These are phyloP conservation scores for Paramuricea clavata DNA, from an alignment of 92 coral and sea anemone species.

Conservation along the genomic window DNA sequence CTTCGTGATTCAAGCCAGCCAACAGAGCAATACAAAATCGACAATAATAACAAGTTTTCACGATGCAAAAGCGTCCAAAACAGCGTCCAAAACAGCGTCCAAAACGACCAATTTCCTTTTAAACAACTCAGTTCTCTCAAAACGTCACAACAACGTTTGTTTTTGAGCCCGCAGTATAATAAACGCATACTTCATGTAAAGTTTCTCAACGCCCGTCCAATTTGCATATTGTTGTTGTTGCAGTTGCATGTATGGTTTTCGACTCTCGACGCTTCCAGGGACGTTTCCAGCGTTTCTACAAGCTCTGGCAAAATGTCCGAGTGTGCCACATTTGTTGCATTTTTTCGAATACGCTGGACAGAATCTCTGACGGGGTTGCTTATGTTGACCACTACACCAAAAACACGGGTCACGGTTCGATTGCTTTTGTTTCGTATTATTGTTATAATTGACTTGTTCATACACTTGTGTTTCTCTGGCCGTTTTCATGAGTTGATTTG, in stretches of 20 bases:
- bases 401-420: slow-evolving; percentile 39
- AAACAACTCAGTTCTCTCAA: no score
- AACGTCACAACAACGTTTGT: no score
- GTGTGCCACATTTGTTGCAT: slow-evolving; percentile 62
- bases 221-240: slow-evolving; percentile 29
- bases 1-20: no score
- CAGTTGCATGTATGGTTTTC: no score
- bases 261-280: slow-evolving; percentile 9
- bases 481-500: slow-evolving; percentile 51
- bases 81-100: no score
- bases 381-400: slow-evolving; percentile 67
- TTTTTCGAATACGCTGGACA: slow-evolving; percentile 64
- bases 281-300: slow-evolving; percentile 21
- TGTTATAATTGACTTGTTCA: slow-evolving; percentile 46
- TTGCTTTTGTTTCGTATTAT: slow-evolving; percentile 13
- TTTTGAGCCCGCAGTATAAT: no score
- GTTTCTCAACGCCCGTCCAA: no score
- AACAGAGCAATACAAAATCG: no score
- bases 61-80: no score
- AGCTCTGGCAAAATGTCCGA: slow-evolving; percentile 65
- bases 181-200: no score
- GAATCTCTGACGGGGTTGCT: slow-evolving; percentile 59
- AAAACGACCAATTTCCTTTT: no score
- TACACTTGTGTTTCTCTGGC: slow-evolving; percentile 47
- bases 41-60: no score